Evolutionary conservation across 2,888 invertebrate genomes (phyloP).

Genomic region (Leptodirus hochenwartii): DNA sequence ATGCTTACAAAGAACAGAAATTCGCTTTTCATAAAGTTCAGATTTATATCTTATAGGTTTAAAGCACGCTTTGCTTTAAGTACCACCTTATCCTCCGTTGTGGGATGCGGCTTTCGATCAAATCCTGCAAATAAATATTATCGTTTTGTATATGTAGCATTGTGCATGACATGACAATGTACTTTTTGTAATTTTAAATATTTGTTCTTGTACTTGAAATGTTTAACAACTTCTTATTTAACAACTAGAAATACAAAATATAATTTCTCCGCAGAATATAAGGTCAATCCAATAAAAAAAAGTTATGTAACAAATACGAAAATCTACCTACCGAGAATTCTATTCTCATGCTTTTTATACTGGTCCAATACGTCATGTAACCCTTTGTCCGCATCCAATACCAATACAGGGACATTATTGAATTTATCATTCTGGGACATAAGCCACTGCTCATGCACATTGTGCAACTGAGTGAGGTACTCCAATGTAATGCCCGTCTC

Average conservation of each 20-base stretch:
- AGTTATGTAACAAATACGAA: not conserved
- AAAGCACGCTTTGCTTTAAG: too few species aligned
- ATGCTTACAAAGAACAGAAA: too few species aligned
- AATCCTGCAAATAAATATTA: too few species aligned
- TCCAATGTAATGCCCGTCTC: constrained; percentile 65
- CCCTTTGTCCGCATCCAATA: constrained; percentile 48
- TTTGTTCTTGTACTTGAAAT: constrained; percentile 21
- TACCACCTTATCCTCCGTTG: too few species aligned
- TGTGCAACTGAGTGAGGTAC: constrained; percentile 63
- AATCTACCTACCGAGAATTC: constrained; percentile 27
- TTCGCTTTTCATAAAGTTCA: too few species aligned
- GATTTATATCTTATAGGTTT: too few species aligned
- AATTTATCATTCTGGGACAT: constrained; percentile 23
- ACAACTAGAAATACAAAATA: too few species aligned
- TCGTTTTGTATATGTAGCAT: constrained; percentile 6
- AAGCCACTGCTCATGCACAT: constrained; percentile 55
- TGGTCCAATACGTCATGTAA: constrained; percentile 44
- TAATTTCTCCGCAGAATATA: too few species aligned
- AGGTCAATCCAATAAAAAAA: constrained; percentile 2
- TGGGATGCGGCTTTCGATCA: too few species aligned
- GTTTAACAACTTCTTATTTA: too few species aligned
- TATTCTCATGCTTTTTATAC: constrained; percentile 41
- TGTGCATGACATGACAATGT: constrained; percentile 15
- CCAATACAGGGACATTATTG: constrained; percentile 32
- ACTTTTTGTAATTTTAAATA: constrained; percentile 25